Conservation (phyloP, 2,797 vertebrate species). For the Lepus oiostolus region DNA sequence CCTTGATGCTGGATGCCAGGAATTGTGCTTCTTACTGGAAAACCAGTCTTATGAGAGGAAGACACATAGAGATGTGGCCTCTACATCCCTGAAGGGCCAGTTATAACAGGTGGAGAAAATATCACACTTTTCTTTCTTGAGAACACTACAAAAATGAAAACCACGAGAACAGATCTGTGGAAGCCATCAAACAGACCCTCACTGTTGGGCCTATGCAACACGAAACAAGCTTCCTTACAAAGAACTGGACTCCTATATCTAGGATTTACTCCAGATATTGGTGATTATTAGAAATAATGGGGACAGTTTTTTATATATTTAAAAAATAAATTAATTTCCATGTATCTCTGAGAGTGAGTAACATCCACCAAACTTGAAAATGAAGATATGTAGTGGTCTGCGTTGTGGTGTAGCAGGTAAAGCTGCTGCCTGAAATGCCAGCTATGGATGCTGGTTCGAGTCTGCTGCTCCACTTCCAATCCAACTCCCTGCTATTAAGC, state of each 20-base stretch:
- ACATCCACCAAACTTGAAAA: background rate
- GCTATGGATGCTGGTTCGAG: no score
- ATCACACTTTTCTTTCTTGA: background rate
- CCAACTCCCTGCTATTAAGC: no score
- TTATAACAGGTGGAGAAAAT: background rate
- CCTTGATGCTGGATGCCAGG: fast-evolving
- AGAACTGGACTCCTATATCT: background rate
- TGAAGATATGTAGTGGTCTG: no score
- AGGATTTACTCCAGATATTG: background rate
- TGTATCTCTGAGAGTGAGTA: background rate
- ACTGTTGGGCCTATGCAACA: background rate
- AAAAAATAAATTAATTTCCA: background rate
- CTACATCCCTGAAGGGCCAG: background rate
- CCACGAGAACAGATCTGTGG: background rate
- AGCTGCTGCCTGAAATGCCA: no score
- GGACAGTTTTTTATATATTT: background rate
- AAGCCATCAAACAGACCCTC: background rate
- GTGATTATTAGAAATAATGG: background rate
- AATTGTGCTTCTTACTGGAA: background rate
- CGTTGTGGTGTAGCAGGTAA: no score
- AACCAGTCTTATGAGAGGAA: background rate
- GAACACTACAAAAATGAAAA: background rate
- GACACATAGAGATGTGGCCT: background rate
- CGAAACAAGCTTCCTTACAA: background rate
- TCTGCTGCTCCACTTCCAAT: no score